Base-by-base conservation (phyloP, 2,888 invertebrate genomes). In the Seira sanloemensis region DNA sequence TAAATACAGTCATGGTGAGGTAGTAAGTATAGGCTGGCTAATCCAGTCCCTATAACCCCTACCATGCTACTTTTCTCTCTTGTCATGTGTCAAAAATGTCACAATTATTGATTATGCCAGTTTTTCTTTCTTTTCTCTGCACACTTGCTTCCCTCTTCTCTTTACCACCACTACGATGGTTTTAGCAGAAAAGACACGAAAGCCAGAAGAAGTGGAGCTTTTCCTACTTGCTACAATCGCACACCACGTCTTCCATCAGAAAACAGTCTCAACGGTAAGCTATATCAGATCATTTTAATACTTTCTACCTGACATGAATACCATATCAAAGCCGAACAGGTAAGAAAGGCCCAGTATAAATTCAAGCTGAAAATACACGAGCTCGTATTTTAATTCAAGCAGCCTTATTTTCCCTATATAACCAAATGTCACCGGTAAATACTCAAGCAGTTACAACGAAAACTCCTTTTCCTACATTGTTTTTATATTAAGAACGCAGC, bases 31-130 rank as follows among this genome's bases (percentile, higher is more conserved):
- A 37, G 12, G 7, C 37, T 37, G 37, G 37, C 37, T 37, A 37
- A 37, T 37, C 37, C 37, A 37, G 7, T 37, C 37, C 12, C 12
- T 37, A n/a, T n/a, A n/a, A 9, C 37, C 37, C 12, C 37, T 37
- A 37, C 37, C 37, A 18, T 18, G 18, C n/a, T n/a, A 67, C 16
- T 18, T 7, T 4, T n/a, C n/a, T 23, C 27, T 26, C 25, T 27
- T 68, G 19, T 68, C n/a, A 12, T 26, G 23, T 74, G 74, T 74
- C 74, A 74, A 58, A 74, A 67, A 16, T 77, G 77, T 77, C 68
- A 77, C 77, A 54, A 24, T 25, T 77, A 77, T 77, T 77, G 77
- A 77, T 77, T 77, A 77, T 50, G 26, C 76, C 68, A 24, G 23
- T 75, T 74, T 54, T 50, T 46, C 54, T 73, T 25, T 19, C 12